Conservation (phyloP, 2,113 vertebrate genomes). For the Bungarus multicinctus region DNA sequence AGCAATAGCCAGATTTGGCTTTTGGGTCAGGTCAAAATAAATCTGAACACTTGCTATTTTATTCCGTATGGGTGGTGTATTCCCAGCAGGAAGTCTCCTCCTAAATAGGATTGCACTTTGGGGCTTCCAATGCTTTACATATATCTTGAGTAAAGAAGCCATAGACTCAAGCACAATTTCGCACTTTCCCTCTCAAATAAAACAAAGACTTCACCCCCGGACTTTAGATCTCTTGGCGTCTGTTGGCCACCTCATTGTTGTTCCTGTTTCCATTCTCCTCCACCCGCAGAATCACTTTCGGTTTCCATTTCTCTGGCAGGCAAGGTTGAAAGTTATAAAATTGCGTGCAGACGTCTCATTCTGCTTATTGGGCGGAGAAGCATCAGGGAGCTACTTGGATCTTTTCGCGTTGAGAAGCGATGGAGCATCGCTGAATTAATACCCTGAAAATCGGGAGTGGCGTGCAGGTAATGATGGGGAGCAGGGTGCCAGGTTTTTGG, state of each 20-base stretch:
- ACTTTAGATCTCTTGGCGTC: too few species aligned
- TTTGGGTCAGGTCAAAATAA: background rate
- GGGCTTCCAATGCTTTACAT: background rate
- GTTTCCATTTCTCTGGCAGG: background rate
- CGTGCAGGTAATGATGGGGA: background rate
- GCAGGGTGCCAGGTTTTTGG: background rate
- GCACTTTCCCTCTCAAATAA: background rate
- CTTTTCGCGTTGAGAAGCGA: background rate
- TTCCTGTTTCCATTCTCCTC: background rate
- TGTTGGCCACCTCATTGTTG: fast-evolving
- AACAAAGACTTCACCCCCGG: background rate
- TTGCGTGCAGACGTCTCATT: fast-evolving
- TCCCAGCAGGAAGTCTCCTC: background rate
- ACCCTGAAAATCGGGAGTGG: background rate
- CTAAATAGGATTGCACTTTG: background rate
- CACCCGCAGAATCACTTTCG: background rate
- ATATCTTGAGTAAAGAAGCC: background rate
- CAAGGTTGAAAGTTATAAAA: background rate
- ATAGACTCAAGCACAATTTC: background rate
- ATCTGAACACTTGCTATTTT: background rate
- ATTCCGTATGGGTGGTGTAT: background rate
- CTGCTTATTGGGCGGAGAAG: background rate
- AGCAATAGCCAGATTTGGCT: background rate
- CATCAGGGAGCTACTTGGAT: fast-evolving
- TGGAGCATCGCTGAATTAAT: background rate